Percentiles rank a stretch among this genome's conserved stretches.
Conservation (phyloP, 2,888 invertebrate species). For the Pyralis farinalis region DNA sequence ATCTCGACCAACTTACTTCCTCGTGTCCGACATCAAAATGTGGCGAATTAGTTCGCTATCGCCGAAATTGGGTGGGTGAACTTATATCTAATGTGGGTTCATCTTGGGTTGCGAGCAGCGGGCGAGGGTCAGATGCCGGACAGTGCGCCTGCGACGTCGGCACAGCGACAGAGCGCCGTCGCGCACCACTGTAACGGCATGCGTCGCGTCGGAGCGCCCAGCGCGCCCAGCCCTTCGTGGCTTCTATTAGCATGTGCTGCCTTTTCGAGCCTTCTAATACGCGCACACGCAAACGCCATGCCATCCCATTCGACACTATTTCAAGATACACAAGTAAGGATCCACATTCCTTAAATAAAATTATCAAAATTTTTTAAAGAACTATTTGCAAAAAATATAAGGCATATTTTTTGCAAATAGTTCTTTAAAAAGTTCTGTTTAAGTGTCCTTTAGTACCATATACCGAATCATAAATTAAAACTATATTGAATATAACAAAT, state of each 20-base stretch:
- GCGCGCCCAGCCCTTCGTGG: conserved; percentile 19
- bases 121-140: conserved; percentile 59
- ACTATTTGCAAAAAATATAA: too few species aligned
- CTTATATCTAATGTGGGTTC: conserved; percentile 68
- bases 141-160: conserved; percentile 40
- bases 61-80: conserved; percentile 74
- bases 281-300: conserved; percentile 3
- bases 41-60: conserved; percentile 57
- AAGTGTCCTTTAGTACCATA: too few species aligned
- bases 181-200: conserved; percentile 57
- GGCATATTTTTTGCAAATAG: too few species aligned
- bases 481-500: conserved; percentile 5
- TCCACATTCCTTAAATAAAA: too few species aligned
- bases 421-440: too few species aligned
- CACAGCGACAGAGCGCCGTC: conserved; percentile 47
- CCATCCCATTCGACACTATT: neutral
- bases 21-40: conserved; percentile 40
- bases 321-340: conserved; percentile 3
- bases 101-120: conserved; percentile 52
- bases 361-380: too few species aligned
- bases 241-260: conserved; percentile 12
- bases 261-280: conserved; percentile 10
- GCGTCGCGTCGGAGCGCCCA: conserved; percentile 40
- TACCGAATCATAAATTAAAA: neutral
- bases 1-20: conserved; percentile 43